Evolutionary conservation across 2,888 invertebrate species (phyloP).

Genomic region (Brassicogethes aeneus): DNA sequence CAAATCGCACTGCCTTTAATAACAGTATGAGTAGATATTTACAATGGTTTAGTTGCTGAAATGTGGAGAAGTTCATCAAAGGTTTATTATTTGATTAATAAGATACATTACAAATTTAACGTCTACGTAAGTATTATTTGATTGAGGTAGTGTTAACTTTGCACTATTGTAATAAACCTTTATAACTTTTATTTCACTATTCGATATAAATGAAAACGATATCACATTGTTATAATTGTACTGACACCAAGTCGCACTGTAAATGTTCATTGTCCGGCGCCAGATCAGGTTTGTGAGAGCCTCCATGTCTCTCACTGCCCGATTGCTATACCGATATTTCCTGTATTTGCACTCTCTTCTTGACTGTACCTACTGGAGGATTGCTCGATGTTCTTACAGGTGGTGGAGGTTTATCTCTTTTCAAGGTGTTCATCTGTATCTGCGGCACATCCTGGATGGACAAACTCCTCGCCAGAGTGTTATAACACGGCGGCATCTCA

Average conservation of each 20-base stretch:
- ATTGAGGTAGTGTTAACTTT: too few species aligned
- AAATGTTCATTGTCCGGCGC: constrained; percentile 25
- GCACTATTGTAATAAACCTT: too few species aligned
- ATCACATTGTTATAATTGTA: constrained; percentile 34
- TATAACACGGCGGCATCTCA: constrained; percentile 46
- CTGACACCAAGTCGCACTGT: constrained; percentile 36
- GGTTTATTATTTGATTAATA: too few species aligned
- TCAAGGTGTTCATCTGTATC: constrained; percentile 22
- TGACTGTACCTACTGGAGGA: constrained; percentile 49
- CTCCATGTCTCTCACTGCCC: constrained; percentile 23
- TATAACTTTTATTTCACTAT: neutral
- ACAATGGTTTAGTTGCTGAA: too few species aligned
- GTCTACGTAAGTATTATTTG: too few species aligned
- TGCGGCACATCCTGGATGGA: constrained; percentile 27
- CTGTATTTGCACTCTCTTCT: constrained; percentile 73
- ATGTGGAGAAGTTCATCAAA: too few species aligned
- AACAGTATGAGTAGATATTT: too few species aligned
- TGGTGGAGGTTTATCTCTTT: constrained; percentile 35
- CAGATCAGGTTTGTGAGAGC: constrained; percentile 22
- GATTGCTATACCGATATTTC: constrained; percentile 66
- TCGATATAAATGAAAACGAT: constrained; percentile 18
- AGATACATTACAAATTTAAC: too few species aligned
- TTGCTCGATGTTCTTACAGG: constrained; percentile 38
- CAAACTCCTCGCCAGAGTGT: constrained; percentile 39
- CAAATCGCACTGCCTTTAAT: too few species aligned